phyloP scores from a whole-genome alignment of 2,113 vertebrate genomes.

The Fulica atra region DNA sequence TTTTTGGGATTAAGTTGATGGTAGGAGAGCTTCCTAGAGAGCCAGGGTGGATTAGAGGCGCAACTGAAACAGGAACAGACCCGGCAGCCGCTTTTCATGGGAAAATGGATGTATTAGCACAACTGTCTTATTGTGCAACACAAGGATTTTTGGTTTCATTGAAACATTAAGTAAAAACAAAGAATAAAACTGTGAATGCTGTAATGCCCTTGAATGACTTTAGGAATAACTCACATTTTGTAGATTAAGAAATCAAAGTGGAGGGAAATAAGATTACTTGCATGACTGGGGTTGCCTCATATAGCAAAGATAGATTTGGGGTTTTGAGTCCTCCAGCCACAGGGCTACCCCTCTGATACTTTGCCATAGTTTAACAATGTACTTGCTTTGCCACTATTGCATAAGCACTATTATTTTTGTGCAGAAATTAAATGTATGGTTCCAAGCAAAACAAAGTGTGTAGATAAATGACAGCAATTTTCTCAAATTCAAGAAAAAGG shows the following conservation, averaged over 20 bases:
- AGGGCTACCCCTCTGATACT: neutral
- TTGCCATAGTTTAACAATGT: neutral
- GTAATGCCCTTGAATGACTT: neutral
- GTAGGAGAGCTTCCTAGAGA: neutral
- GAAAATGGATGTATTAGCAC: accelerated
- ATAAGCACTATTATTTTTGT: neutral
- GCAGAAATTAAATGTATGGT: neutral
- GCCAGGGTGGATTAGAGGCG: neutral
- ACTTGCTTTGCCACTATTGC: neutral
- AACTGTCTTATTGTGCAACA: neutral
- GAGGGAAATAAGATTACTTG: neutral
- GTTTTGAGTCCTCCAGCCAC: neutral
- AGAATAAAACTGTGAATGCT: neutral
- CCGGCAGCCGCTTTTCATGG: neutral
- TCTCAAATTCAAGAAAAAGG: neutral
- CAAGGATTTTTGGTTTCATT: neutral
- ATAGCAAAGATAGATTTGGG: neutral
- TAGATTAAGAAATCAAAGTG: no score
- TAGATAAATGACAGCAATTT: neutral
- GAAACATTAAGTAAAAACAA: neutral
- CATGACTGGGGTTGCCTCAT: neutral
- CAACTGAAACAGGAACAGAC: neutral
- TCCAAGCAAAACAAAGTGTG: neutral
- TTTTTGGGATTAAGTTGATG: neutral
- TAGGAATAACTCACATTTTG: no score